A percentile compares a stretch with the other conserved stretches of the same genome.
phyloP scores from a whole-genome alignment of 2,888 invertebrate species.

The Leucoptera coffeella region DNA sequence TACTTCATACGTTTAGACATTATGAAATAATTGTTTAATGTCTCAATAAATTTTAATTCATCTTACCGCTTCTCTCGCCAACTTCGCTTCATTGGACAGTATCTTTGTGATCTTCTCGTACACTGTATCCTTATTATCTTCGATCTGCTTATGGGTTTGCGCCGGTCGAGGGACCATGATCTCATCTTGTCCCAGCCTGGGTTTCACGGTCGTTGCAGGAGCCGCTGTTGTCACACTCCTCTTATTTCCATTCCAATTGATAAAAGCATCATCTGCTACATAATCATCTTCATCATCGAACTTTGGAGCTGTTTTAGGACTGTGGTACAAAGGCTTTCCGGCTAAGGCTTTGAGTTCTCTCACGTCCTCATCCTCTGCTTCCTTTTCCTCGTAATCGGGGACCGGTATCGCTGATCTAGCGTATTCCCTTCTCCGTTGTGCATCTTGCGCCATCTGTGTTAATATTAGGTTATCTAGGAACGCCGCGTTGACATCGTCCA shows the following conservation, averaged over 20 bases:
- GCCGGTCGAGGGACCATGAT: conserved; percentile 57
- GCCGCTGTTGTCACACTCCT: conserved; percentile 32
- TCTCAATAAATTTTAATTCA: too few species aligned
- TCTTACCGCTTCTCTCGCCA: too few species aligned
- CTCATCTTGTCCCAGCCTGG: conserved; percentile 55
- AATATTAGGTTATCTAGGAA: conserved; percentile 63
- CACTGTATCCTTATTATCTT: conserved; percentile 18
- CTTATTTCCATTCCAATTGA: conserved; percentile 46
- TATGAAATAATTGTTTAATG: too few species aligned
- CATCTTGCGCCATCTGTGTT: conserved; percentile 59
- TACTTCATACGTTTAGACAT: too few species aligned
- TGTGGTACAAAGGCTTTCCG: conserved; percentile 43
- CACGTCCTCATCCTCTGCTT: conserved; percentile 57
- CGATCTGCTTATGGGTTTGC: conserved; percentile 22
- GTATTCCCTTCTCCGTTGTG: conserved; percentile 39
- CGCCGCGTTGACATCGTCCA: conserved; percentile 54
- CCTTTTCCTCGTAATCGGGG: conserved; percentile 24
- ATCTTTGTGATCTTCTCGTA: conserved; percentile 46
- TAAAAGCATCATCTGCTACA: conserved; percentile 41
- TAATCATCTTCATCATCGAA: conserved; percentile 37
- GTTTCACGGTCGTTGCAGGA: conserved; percentile 14
- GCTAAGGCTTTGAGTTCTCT: conserved; percentile 58
- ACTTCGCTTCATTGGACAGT: too few species aligned
- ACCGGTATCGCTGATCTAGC: conserved; percentile 30
- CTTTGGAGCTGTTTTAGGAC: conserved; percentile 34